Percentiles rank a stretch among this genome's conserved stretches.
phyloP scores from a whole-genome alignment of 2,113 vertebrate genomes.

The Numida meleagris region DNA sequence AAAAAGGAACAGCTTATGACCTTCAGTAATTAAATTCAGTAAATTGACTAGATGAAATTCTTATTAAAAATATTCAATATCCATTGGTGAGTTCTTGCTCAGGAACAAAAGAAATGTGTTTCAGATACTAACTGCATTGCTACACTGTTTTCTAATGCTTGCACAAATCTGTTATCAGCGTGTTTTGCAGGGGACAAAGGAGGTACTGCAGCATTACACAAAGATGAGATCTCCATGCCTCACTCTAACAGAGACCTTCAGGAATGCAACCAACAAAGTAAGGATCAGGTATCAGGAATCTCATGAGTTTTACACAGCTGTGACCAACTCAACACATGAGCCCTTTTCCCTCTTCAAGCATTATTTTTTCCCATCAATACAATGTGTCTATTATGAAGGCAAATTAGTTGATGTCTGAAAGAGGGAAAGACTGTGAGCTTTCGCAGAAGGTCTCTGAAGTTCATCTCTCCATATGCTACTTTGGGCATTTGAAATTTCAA shows the following conservation, averaged over 20 bases:
- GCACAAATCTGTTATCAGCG: background rate
- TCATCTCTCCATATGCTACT: background rate
- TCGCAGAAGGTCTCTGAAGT: background rate
- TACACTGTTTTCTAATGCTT: background rate
- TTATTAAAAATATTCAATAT: background rate
- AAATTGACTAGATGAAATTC: background rate
- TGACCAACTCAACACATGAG: background rate
- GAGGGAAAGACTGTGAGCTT: background rate
- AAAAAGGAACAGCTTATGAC: background rate
- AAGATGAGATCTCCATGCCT: background rate
- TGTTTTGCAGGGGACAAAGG: background rate
- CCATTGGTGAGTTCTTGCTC: background rate
- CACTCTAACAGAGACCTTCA: background rate
- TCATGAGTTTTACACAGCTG: background rate
- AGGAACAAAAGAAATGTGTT: background rate
- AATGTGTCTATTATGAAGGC: background rate
- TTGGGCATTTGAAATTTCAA: background rate
- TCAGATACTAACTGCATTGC: background rate
- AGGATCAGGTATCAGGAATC: background rate
- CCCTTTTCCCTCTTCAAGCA: background rate
- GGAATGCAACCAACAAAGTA: accelerated
- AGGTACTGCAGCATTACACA: background rate
- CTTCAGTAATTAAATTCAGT: background rate
- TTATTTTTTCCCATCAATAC: background rate
- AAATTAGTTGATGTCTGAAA: background rate